Evolutionary conservation across 2,113 vertebrate genomes (phyloP).

Genomic region (Syngnathoides biaculeatus): DNA sequence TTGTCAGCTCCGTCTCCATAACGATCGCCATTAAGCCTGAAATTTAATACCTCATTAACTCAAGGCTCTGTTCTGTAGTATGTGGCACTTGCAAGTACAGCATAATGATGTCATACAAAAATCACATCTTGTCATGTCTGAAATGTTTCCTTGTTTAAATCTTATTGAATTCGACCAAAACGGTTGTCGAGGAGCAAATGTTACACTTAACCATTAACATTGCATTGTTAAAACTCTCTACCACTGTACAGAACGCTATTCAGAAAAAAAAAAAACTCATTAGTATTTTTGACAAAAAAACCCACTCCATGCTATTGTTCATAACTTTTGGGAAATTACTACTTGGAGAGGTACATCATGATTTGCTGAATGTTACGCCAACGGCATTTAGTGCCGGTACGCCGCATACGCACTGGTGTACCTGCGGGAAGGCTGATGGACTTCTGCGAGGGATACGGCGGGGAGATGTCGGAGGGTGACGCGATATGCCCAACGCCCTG

Average conservation of each 20-base stretch:
- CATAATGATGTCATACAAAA: neutral
- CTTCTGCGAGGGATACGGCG: conserved; percentile 68
- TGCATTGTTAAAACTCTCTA: no score
- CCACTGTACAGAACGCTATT: no score
- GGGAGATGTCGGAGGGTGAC: conserved; percentile 66
- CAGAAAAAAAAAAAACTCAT: no score
- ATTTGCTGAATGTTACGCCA: neutral
- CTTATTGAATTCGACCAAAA: no score
- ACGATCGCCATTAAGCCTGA: neutral
- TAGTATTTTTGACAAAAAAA: no score
- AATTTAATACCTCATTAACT: neutral
- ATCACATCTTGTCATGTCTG: neutral
- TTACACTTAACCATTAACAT: no score
- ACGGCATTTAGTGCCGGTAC: neutral
- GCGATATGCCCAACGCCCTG: conserved; percentile 53
- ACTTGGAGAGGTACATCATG: neutral
- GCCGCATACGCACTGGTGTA: conserved; percentile 30
- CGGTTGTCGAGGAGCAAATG: no score
- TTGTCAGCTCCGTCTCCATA: conserved; percentile 40
- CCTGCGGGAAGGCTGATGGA: conserved; percentile 72
- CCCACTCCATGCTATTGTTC: conserved; percentile 11
- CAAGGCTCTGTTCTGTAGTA: neutral
- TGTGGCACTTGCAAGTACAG: neutral
- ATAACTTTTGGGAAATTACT: conserved; percentile 1
- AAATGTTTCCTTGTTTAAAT: no score